Conservation (phyloP, 1,140 invertebrate species). For the Drosophila arizonae region DNA sequence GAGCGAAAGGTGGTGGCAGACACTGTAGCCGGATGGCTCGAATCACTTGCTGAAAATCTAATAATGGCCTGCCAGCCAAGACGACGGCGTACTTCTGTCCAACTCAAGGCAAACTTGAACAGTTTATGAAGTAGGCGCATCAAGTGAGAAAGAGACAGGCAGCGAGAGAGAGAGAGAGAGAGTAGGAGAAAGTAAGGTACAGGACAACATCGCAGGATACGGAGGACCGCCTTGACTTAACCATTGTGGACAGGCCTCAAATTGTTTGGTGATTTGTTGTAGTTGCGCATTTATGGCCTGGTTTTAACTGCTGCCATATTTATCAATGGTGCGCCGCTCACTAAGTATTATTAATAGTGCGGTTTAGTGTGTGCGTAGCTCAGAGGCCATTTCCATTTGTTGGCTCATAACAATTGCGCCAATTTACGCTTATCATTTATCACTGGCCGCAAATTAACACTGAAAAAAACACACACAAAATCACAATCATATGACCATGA, state of each 20-base stretch:
- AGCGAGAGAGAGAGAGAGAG: neutral
- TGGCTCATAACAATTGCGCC: constrained; percentile 56
- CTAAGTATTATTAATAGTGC: constrained; percentile 77
- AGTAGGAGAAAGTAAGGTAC: neutral
- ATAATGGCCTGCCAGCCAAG: constrained; percentile 62
- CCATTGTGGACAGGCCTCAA: constrained; percentile 16
- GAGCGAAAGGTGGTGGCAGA: neutral
- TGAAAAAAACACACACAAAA: constrained; percentile 20
- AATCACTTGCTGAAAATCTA: constrained; percentile 69
- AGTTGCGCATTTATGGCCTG: constrained; percentile 63
- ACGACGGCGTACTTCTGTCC: constrained; percentile 24
- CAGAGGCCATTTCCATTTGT: constrained; percentile 32
- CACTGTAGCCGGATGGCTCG: neutral
- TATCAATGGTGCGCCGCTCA: constrained; percentile 53
- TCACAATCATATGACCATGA: constrained; percentile 59
- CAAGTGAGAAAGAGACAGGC: neutral
- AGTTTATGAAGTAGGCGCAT: constrained; percentile 62
- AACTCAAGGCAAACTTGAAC: constrained; percentile 57
- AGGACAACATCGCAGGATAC: constrained; percentile 46
- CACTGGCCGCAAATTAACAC: constrained; percentile 39
- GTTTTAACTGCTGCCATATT: constrained; percentile 52
- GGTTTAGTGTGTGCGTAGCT: constrained; percentile 29
- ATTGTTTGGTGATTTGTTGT: constrained; percentile 57
- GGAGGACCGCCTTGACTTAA: constrained; percentile 26
- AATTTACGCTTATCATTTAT: constrained; percentile 63